These are phyloP conservation scores for Arge pagana DNA, from an alignment of 2,888 invertebrate genomes.

Conservation along the genomic window DNA sequence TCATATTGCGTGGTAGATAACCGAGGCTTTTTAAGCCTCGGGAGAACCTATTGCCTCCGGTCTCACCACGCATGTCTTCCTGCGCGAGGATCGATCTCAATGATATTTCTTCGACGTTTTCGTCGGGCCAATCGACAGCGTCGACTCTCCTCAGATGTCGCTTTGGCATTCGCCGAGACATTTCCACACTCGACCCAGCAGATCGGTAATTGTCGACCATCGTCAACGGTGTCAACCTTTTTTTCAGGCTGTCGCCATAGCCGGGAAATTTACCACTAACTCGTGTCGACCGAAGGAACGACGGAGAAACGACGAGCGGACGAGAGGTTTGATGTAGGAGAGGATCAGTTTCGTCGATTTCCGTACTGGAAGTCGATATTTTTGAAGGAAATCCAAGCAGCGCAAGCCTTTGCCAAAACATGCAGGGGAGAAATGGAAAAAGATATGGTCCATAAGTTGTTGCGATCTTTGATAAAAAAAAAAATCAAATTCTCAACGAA, in stretches of 20 bases:
- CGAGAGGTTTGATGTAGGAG: constrained; percentile 34
- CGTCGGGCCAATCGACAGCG: constrained; percentile 44
- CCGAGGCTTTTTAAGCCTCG: constrained; percentile 69
- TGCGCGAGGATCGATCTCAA: constrained; percentile 58
- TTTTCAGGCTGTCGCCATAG: constrained; percentile 31
- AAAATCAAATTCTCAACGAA: too few species aligned
- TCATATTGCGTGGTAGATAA: constrained; percentile 64
- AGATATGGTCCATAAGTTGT: constrained; percentile 28
- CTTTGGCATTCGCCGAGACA: constrained; percentile 32
- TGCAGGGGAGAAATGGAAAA: constrained; percentile 40
- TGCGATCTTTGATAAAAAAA: too few species aligned
- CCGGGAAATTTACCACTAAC: constrained; percentile 39
- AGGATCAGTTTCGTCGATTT: constrained; percentile 45
- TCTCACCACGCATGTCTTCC: constrained; percentile 66
- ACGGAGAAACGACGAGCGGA: constrained; percentile 33
- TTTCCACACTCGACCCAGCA: constrained; percentile 21
- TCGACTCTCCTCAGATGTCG: constrained; percentile 25
- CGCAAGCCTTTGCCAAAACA: constrained; percentile 44
- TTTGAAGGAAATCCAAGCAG: constrained; percentile 44
- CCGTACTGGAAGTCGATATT: constrained; percentile 40
- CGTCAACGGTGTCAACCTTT: constrained; percentile 29
- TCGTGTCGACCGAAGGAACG: constrained; percentile 28
- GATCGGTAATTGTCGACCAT: constrained; percentile 35
- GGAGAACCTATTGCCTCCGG: constrained; percentile 59
- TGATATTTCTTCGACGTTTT: constrained; percentile 55